phyloP scores from a whole-genome alignment of 2,888 invertebrate genomes.

The Cyaniris semiargus region DNA sequence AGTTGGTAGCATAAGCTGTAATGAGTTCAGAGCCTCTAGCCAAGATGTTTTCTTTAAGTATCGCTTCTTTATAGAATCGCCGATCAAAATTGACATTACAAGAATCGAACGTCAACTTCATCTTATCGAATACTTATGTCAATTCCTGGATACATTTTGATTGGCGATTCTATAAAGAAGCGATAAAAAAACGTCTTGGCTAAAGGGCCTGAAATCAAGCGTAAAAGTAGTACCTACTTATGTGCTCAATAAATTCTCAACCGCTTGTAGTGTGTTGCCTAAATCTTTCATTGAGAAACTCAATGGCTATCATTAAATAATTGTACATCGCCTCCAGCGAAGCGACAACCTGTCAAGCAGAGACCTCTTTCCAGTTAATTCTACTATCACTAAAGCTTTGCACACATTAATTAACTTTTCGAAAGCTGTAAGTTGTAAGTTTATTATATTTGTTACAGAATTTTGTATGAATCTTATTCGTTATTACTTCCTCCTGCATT shows the following conservation, averaged over 20 bases:
- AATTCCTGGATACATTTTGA: no score
- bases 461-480: background rate
- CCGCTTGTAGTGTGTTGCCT: background rate
- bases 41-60: no score
- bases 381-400: slow-evolving; percentile 4
- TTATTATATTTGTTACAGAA: background rate
- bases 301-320: background rate
- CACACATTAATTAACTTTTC: slow-evolving; percentile 3
- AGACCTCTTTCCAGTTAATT: slow-evolving; percentile 1
- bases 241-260: background rate
- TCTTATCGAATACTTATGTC: no score
- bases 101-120: no score
- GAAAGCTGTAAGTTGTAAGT: background rate
- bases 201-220: background rate
- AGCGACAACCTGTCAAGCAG: slow-evolving; percentile 2
- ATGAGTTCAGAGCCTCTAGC: no score
- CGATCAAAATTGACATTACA: no score
- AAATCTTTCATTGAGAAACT: background rate
- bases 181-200: no score
- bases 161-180: no score
- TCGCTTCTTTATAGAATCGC: no score
- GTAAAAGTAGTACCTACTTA: background rate
- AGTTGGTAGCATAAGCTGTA: background rate
- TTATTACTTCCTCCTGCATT: no score
- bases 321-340: background rate